These are phyloP conservation scores for Sebastes kiyomatsui DNA, from an alignment of 2,797 vertebrate genomes.

Conservation along the genomic window DNA sequence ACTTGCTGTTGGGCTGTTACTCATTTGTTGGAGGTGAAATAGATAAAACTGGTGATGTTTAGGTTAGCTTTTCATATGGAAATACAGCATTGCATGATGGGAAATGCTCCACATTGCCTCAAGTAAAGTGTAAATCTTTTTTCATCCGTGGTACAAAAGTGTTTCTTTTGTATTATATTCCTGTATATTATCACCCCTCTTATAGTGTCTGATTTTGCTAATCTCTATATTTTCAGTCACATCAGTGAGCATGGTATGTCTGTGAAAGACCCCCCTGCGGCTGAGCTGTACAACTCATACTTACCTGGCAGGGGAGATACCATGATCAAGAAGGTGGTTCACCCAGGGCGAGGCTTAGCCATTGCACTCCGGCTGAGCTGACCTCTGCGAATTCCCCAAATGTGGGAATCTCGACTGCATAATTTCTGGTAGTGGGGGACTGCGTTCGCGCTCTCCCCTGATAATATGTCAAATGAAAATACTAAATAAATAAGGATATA, in stretches of 20 bases:
- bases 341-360: conserved; percentile 34
- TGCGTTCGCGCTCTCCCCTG: conserved; percentile 50
- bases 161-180: background rate
- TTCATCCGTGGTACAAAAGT: background rate
- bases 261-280: background rate
- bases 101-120: background rate
- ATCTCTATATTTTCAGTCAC: background rate
- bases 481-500: no score
- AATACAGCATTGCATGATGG: background rate
- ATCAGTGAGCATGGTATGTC: background rate
- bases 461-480: background rate
- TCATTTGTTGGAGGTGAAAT: background rate
- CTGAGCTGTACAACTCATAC: no score
- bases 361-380: conserved; percentile 50
- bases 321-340: conserved; percentile 15
- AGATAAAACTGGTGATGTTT: background rate
- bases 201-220: rapidly evolving
- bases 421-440: conserved; percentile 47
- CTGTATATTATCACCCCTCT: background rate
- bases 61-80: background rate
- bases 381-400: conserved; percentile 60
- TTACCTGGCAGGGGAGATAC: no score
- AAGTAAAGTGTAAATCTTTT: background rate
- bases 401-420: conserved; percentile 55
- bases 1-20: no score